phyloP scores from a whole-genome alignment of 2,797 vertebrate genomes.

The Periparus ater region DNA sequence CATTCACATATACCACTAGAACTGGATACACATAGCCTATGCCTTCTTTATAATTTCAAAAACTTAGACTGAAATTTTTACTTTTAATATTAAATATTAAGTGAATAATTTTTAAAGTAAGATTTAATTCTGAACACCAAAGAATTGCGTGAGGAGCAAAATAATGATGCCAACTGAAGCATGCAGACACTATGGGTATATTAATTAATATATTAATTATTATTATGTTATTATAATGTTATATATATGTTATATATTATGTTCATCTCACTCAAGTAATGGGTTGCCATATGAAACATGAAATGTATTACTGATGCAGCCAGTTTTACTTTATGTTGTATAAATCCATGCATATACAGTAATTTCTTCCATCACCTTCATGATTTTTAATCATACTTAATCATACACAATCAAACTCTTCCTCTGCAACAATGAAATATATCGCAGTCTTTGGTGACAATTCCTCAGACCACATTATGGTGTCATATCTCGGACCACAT shows the following conservation, averaged over 20 bases:
- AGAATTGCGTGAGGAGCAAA: neutral
- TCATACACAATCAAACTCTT: neutral
- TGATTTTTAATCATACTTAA: neutral
- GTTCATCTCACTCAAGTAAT: neutral
- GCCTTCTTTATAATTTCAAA: neutral
- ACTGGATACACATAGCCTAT: neutral
- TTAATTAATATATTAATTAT: neutral
- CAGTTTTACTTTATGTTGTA: neutral
- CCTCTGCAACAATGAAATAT: neutral
- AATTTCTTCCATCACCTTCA: neutral
- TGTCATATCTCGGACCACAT: neutral
- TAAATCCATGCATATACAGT: neutral
- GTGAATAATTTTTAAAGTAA: neutral
- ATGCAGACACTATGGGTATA: neutral
- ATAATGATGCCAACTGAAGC: fast-evolving
- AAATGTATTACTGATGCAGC: neutral
- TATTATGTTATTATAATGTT: too few species aligned
- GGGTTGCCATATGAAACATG: neutral
- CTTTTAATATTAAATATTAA: neutral
- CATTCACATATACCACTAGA: neutral
- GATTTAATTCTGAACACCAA: neutral
- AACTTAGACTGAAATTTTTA: neutral
- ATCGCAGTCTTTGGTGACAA: neutral
- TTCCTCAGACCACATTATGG: neutral
- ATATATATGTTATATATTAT: too few species aligned